These are phyloP conservation scores for Caenorhabditis uteleia DNA, from an alignment of 2,888 invertebrate genomes.

Conservation along the genomic window DNA sequence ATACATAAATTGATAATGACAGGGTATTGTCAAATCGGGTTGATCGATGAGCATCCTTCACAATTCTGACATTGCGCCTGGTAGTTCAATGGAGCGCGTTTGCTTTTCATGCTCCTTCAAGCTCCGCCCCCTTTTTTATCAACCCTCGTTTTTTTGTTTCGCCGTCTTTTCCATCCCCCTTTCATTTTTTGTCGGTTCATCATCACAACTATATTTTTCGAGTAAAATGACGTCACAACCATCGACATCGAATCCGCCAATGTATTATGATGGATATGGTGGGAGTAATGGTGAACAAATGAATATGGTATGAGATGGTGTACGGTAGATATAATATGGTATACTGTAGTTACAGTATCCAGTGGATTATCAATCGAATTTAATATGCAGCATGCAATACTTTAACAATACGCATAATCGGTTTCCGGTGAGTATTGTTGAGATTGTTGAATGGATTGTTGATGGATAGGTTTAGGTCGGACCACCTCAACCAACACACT, in stretches of 20 bases:
- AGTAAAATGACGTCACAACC: slow-evolving; percentile 33
- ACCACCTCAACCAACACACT: too few species aligned
- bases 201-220: slow-evolving; percentile 1
- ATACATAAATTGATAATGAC: slow-evolving; percentile 31
- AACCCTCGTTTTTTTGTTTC: not conserved
- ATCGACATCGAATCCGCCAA: slow-evolving; percentile 24
- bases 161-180: too few species aligned
- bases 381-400: slow-evolving; percentile 35
- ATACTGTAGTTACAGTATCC: slow-evolving; percentile 9
- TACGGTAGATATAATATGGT: not conserved
- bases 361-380: slow-evolving; percentile 27
- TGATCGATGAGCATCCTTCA: slow-evolving; percentile 28
- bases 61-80: not conserved
- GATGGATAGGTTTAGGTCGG: too few species aligned
- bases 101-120: not conserved
- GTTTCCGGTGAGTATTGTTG: slow-evolving; percentile 16
- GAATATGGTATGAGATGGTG: slow-evolving; percentile 12
- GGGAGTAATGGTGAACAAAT: slow-evolving; percentile 30
- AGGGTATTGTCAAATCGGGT: slow-evolving; percentile 25
- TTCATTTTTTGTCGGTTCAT: slow-evolving; percentile 2
- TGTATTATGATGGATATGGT: slow-evolving; percentile 34
- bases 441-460: too few species aligned
- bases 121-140: slow-evolving; percentile 11
- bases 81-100: too few species aligned
- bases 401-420: slow-evolving; percentile 39